These are phyloP conservation scores for Ciconia nigra DNA, from an alignment of 2,797 vertebrate species.

Conservation along the genomic window DNA sequence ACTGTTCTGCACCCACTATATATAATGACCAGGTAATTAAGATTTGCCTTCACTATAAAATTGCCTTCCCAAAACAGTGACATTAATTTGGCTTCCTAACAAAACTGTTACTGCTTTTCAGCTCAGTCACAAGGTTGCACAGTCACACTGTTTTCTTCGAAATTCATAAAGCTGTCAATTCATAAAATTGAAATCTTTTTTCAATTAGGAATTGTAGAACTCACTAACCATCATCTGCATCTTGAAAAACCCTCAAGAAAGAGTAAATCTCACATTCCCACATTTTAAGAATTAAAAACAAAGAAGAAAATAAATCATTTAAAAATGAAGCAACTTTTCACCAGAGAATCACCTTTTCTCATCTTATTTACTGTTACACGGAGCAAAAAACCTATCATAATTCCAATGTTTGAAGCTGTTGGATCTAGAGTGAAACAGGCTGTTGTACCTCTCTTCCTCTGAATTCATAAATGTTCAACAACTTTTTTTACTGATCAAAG, in stretches of 20 bases:
- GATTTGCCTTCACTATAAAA: not conserved
- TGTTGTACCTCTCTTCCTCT: not conserved
- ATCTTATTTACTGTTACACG: not conserved
- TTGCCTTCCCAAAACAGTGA: not conserved
- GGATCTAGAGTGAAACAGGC: not conserved
- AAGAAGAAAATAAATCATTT: not conserved
- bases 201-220: not conserved
- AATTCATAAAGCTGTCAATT: not conserved
- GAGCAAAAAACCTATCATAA: not conserved
- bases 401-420: not conserved
- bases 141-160: not conserved
- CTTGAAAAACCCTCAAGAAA: not conserved
- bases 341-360: not conserved
- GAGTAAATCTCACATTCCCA: not conserved
- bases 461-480: not conserved
- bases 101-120: not conserved
- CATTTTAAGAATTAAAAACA: not conserved
- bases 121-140: not conserved
- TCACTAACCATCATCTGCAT: not conserved
- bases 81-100: not conserved
- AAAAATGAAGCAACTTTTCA: not conserved
- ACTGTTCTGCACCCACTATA: not conserved
- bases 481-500: not conserved
- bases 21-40: not conserved
- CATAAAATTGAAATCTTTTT: not conserved